Base-by-base conservation (phyloP, 1,140 invertebrate species). In the Pseudoatta argentina region DNA sequence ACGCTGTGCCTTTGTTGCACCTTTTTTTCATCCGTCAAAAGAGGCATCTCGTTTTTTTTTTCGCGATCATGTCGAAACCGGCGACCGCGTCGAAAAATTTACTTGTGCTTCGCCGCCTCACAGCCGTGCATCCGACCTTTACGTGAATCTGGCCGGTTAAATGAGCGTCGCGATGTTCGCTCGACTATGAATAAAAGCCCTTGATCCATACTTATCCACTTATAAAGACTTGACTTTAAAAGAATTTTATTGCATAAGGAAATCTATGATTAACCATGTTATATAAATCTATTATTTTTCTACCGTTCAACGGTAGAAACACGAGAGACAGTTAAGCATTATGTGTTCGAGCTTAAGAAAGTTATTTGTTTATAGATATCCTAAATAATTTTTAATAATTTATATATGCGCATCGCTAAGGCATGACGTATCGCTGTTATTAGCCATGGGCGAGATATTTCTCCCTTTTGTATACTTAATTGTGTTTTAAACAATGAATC, bases 1-100 rank as follows among this genome's bases (percentile, higher is more conserved):
- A 89, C 87, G 77, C 86, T 86, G 87, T 89, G 76, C 75, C 82
- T 88, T 93, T 93, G 92, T 93, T 92, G 86, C 85, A 86, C 90
- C 90, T 78, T 91, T 92, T 90, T 91, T 89, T 67, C 71, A 81
- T 57, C 87, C 81, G 83, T 71, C 81, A 75, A 79, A 91, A 73
- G 79, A 79, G 71, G 71, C 71, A 61, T 83, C 48, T 82, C 48
- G 77, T 82, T 88, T 86, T 86, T 44, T 34, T 87, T 89, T 89
- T 89, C 87, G 81, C 78, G 88, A 66, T 69, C 83, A 85, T 21
- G 21, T 82, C 73, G 79, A 21, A 21, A 21, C 57, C 67, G 88
- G 86, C 73, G 86, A 85, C 67, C 86, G 69, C 73, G 79, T 83
- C 86, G 77, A 88, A 55, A 85, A 78, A 69, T 67, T 79, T 39